A percentile compares a stretch with the other conserved stretches of the same genome.
These are phyloP conservation scores for Eupithecia dodoneata DNA, from an alignment of 2,888 invertebrate genomes.

Conservation along the genomic window DNA sequence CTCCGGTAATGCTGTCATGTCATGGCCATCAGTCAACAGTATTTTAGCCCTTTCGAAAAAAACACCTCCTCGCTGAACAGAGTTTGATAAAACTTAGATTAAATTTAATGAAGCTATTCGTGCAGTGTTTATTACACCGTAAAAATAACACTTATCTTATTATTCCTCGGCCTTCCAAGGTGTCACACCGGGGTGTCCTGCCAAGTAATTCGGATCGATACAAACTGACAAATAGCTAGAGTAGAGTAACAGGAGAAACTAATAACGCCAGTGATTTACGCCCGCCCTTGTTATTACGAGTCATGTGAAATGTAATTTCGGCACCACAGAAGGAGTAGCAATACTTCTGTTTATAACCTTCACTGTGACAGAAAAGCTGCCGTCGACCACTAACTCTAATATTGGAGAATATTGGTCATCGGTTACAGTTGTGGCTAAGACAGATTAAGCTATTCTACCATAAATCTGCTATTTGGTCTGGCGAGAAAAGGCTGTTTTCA, in stretches of 20 bases:
- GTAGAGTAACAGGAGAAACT: slow-evolving; percentile 79
- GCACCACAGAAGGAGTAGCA: slow-evolving; percentile 45
- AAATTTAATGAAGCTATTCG: not conserved
- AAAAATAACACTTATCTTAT: not conserved
- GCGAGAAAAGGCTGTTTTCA: not conserved
- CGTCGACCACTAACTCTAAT: not conserved
- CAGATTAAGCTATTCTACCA: not conserved
- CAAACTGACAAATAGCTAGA: slow-evolving; percentile 76
- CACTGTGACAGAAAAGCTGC: not conserved
- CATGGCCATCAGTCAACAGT: too few relatives aligned
- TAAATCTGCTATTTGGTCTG: not conserved
- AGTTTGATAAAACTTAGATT: not conserved
- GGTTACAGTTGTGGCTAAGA: not conserved
- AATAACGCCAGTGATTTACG: slow-evolving; percentile 83
- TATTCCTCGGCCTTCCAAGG: not conserved
- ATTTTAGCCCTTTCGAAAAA: too few relatives aligned
- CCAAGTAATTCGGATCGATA: slow-evolving; percentile 65
- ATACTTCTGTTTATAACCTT: not conserved
- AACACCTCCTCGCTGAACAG: not conserved
- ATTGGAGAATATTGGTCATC: not conserved
- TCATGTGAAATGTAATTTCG: slow-evolving; percentile 84
- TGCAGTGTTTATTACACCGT: not conserved
- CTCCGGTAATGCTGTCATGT: too few relatives aligned
- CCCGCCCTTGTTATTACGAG: slow-evolving; percentile 83
- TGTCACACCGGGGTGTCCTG: slow-evolving; percentile 23